These are phyloP conservation scores for Eristalis intricaria DNA, from an alignment of 2,888 invertebrate species.

Conservation along the genomic window DNA sequence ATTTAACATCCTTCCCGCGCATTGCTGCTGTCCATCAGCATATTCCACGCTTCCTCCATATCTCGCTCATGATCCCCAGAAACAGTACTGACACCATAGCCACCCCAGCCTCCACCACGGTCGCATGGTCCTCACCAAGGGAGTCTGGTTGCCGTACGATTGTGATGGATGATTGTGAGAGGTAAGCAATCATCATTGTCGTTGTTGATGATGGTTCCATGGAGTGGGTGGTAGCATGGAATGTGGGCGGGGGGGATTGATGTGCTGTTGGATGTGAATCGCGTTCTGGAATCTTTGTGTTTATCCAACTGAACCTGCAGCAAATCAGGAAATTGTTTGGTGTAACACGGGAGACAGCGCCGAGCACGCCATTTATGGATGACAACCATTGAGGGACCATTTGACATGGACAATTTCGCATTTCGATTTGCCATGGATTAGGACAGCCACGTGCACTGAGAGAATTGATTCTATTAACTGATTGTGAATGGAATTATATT, in stretches of 20 bases:
- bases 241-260: no score
- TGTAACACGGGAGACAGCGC: slow-evolving; percentile 32
- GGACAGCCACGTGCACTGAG: slow-evolving; percentile 44
- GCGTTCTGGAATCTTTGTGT: slow-evolving; percentile 58
- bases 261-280: slow-evolving; percentile 4
- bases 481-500: slow-evolving; percentile 3
- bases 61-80: slow-evolving; percentile 54
- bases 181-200: slow-evolving; percentile 56
- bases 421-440: slow-evolving; percentile 65
- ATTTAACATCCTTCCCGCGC: slow-evolving; percentile 32
- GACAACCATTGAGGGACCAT: slow-evolving; percentile 37
- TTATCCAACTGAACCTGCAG: slow-evolving; percentile 56
- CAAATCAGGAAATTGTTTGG: slow-evolving; percentile 65
- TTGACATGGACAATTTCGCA: slow-evolving; percentile 54
- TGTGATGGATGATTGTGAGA: slow-evolving; percentile 67
- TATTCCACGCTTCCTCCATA: slow-evolving; percentile 49
- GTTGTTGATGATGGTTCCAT: slow-evolving; percentile 26
- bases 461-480: slow-evolving; percentile 45
- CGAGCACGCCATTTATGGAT: slow-evolving; percentile 53
- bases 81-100: neutral
- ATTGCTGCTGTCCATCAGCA: slow-evolving; percentile 50
- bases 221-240: neutral
- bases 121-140: neutral
- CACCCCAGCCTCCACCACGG: neutral
- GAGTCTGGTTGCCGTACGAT: slow-evolving; percentile 8